phyloP scores from a whole-genome alignment of 1,140 invertebrate genomes.

The Pseudomyrmex gracilis region DNA sequence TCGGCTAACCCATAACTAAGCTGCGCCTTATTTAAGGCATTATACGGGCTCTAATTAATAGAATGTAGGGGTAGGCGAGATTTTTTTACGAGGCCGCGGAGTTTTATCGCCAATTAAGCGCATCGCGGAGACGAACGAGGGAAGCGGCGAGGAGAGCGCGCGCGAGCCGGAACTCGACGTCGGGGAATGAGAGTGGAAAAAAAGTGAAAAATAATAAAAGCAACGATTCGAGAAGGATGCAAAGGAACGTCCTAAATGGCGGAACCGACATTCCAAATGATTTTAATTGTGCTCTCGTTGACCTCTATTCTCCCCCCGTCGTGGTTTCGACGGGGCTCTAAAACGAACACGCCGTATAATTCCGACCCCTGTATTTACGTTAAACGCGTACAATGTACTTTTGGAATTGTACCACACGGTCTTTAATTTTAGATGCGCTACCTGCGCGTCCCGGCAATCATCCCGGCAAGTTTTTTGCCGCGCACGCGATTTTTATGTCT shows the following conservation, averaged over 20 bases:
- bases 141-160: constrained; percentile 16
- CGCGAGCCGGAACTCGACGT: constrained; percentile 7
- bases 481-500: no score
- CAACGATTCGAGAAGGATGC: constrained; percentile 48
- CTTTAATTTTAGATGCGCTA: constrained; percentile 20
- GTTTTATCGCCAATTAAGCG: constrained; percentile 85
- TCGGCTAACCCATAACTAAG: constrained; percentile 82
- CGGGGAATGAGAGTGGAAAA: constrained; percentile 36
- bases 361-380: constrained; percentile 21
- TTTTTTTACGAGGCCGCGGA: constrained; percentile 83
- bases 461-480: no score
- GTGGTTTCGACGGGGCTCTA: no score
- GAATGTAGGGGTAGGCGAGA: constrained; percentile 83
- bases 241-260: neutral
- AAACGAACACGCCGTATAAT: constrained; percentile 36
- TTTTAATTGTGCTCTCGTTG: neutral
- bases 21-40: constrained; percentile 82
- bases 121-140: constrained; percentile 63
- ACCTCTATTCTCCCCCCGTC: neutral
- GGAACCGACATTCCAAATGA: neutral
- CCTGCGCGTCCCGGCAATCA: no score
- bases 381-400: neutral
- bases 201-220: constrained; percentile 58
- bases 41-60: constrained; percentile 84
- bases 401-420: constrained; percentile 1